Percentiles rank a stretch among this genome's conserved stretches.
Conservation (phyloP, 2,888 invertebrate species). For the Acrobasis suavella region DNA sequence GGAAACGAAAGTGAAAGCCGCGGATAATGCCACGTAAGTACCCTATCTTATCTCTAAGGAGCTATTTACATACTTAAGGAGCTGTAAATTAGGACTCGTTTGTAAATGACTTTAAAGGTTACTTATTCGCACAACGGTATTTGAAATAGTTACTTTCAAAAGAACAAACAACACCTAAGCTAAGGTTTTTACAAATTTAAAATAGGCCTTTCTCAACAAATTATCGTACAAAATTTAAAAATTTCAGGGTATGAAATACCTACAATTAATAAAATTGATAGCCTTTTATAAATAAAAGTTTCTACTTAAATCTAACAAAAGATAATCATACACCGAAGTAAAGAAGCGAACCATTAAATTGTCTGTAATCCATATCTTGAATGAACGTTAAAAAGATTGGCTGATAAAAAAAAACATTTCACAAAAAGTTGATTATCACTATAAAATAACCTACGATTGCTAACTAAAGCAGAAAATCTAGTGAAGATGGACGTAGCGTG, state of each 20-base stretch:
- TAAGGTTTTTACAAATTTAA: too few species aligned
- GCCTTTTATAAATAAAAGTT: too few species aligned
- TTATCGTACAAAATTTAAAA: too few species aligned
- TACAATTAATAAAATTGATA: too few species aligned
- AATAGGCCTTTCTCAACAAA: too few species aligned
- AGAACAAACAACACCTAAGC: too few species aligned
- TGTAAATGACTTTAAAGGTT: background rate
- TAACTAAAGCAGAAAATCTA: constrained; percentile 37
- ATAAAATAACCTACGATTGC: constrained; percentile 15
- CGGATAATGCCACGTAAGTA: constrained; percentile 9
- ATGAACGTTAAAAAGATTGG: background rate
- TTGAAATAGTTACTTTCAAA: background rate
- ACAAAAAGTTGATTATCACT: background rate
- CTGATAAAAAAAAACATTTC: background rate
- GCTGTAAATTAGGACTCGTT: background rate
- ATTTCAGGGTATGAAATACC: too few species aligned
- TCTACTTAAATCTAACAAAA: too few species aligned
- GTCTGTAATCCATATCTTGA: too few species aligned
- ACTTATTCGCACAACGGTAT: background rate
- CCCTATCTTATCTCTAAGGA: constrained; percentile 4
- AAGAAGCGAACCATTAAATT: too few species aligned
- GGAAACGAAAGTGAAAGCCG: constrained; percentile 66
- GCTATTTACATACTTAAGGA: constrained; percentile 1
- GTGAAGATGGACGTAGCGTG: constrained; percentile 50
- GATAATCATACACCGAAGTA: too few species aligned